phyloP scores from a whole-genome alignment of 2,888 invertebrate genomes.

The Hirtodrosophila alboralis region DNA sequence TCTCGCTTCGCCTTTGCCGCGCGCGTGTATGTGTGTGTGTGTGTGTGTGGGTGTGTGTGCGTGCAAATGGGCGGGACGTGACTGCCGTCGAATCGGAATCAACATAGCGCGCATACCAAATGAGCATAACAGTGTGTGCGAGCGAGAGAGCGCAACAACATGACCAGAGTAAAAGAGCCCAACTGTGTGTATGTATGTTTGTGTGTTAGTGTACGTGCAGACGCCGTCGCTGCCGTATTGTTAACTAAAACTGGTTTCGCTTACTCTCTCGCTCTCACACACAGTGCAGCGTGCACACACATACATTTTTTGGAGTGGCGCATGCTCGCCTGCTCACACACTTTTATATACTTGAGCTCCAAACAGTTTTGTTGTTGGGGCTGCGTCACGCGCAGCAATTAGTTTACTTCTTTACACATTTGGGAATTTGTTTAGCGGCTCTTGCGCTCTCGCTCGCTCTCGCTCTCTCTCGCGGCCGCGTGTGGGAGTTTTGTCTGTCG shows the following conservation, averaged over 20 bases:
- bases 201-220: constrained; percentile 54
- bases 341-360: constrained; percentile 59
- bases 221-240: constrained; percentile 55
- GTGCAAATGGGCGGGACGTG: constrained; percentile 85
- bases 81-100: constrained; percentile 84
- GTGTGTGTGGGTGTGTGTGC: constrained; percentile 59
- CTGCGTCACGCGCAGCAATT: constrained; percentile 83
- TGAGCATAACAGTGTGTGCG: constrained; percentile 61
- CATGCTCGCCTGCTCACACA: constrained; percentile 44
- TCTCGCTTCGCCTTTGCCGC: constrained; percentile 30
- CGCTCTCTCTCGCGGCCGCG: constrained; percentile 22
- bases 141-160: constrained; percentile 30
- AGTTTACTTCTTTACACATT: constrained; percentile 81
- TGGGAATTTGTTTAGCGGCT: constrained; percentile 73
- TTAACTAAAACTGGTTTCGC: constrained; percentile 73
- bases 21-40: constrained; percentile 42
- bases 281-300: background rate
- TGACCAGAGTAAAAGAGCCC: constrained; percentile 36
- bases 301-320: background rate
- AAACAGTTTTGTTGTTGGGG: constrained; percentile 56
- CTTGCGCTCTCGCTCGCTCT: constrained; percentile 51
- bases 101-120: constrained; percentile 83
- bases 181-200: constrained; percentile 31
- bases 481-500: constrained; percentile 56
- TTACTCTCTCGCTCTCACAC: constrained; percentile 49